These are phyloP conservation scores for Bombus waltoni DNA, from an alignment of 1,140 invertebrate genomes.

Conservation along the genomic window DNA sequence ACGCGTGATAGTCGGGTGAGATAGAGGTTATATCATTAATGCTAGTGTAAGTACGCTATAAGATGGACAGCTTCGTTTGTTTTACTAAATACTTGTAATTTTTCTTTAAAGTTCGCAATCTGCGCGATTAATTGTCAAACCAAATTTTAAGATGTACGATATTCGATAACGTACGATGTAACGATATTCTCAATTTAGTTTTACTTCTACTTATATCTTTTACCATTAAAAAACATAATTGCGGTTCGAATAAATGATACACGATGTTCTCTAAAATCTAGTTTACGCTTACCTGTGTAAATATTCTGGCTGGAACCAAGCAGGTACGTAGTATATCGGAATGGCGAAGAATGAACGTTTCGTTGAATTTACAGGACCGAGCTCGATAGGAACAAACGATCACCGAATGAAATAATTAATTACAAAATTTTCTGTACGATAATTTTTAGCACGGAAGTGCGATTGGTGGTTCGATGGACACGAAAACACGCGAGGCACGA, in stretches of 20 bases:
- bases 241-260: neutral
- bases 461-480: neutral
- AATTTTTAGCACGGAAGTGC: slow-evolving; percentile 16
- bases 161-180: too few relatives aligned
- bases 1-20: too few relatives aligned
- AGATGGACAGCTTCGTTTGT: too few relatives aligned
- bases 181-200: too few relatives aligned
- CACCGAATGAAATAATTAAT: neutral
- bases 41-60: too few relatives aligned
- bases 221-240: neutral
- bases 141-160: too few relatives aligned
- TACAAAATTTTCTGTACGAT: neutral
- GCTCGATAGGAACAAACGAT: neutral
- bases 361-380: too few relatives aligned
- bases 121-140: too few relatives aligned
- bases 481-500: slow-evolving; percentile 10
- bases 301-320: neutral
- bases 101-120: too few relatives aligned
- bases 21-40: neutral
- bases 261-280: neutral
- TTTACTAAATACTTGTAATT: too few relatives aligned
- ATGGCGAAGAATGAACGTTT: neutral
- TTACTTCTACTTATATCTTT: too few relatives aligned
- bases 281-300: neutral
- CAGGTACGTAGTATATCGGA: neutral